These are phyloP conservation scores for Cepphus grylle DNA, from an alignment of 2,113 vertebrate genomes.

Conservation along the genomic window DNA sequence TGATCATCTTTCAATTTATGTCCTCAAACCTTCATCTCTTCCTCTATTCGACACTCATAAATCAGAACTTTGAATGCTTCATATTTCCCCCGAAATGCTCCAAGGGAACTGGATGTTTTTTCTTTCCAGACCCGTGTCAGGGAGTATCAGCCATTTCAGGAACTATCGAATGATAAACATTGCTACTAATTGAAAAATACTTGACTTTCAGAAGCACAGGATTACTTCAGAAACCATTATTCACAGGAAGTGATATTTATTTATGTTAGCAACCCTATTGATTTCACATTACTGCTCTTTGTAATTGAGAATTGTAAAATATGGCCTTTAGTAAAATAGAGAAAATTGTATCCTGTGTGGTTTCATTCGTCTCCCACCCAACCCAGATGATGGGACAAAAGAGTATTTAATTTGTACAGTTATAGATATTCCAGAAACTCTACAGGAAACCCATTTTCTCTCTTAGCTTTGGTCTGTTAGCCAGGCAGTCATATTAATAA, in stretches of 20 bases:
- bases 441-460: background rate
- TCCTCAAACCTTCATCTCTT: background rate
- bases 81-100: background rate
- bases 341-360: constrained; percentile 4
- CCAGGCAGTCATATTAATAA: background rate
- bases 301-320: background rate
- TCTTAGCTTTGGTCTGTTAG: background rate
- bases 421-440: background rate
- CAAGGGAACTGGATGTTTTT: background rate
- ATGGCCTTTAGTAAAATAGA: background rate
- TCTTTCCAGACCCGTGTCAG: background rate
- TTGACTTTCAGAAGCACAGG: background rate
- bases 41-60: background rate
- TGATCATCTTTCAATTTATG: background rate
- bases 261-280: background rate
- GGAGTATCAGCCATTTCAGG: background rate
- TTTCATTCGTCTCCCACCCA: constrained; percentile 10
- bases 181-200: background rate
- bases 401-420: background rate
- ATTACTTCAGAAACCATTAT: constrained; percentile 1
- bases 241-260: background rate
- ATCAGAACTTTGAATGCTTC: background rate
- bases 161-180: background rate
- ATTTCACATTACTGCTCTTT: background rate
- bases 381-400: background rate